Conservation (phyloP, 2,113 vertebrate genomes). For the Plotosus lineatus region DNA sequence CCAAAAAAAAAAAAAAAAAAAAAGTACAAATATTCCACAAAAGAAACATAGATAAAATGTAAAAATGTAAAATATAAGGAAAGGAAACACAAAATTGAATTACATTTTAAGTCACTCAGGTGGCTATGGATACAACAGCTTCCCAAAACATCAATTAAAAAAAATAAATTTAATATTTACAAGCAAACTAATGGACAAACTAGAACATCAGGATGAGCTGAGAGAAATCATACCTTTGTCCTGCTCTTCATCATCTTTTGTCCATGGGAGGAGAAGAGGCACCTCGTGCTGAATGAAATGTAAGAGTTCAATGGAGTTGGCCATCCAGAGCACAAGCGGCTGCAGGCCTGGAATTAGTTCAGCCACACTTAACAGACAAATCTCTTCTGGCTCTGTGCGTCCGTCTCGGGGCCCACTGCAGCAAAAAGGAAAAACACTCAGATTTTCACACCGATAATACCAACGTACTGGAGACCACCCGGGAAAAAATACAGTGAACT, state of each 20-base stretch:
- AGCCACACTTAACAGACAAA: slow-evolving; percentile 53
- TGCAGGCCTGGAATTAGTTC: slow-evolving; percentile 69
- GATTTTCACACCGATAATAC: not conserved
- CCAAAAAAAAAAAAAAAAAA: not conserved
- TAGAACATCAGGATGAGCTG: not conserved
- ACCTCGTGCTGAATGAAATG: slow-evolving; percentile 77
- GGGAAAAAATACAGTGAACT: not conserved
- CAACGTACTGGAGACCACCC: not conserved
- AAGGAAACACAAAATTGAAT: not conserved
- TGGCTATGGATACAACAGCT: no score
- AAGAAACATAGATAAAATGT: no score
- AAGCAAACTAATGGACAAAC: not conserved
- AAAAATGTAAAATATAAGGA: no score
- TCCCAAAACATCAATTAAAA: no score
- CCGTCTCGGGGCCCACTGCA: slow-evolving; percentile 51
- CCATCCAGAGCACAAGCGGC: slow-evolving; percentile 76
- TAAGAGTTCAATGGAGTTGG: slow-evolving; percentile 77
- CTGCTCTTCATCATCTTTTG: slow-evolving; percentile 54
- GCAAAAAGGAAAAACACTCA: not conserved
- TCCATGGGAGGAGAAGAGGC: slow-evolving; percentile 70
- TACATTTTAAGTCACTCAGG: not conserved
- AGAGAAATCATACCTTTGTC: slow-evolving; percentile 35
- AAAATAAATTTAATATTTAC: not conserved
- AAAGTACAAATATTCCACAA: no score
- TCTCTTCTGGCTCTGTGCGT: slow-evolving; percentile 33